These are phyloP conservation scores for Zaprionus africanus DNA, from an alignment of 1,140 invertebrate species.

Conservation along the genomic window DNA sequence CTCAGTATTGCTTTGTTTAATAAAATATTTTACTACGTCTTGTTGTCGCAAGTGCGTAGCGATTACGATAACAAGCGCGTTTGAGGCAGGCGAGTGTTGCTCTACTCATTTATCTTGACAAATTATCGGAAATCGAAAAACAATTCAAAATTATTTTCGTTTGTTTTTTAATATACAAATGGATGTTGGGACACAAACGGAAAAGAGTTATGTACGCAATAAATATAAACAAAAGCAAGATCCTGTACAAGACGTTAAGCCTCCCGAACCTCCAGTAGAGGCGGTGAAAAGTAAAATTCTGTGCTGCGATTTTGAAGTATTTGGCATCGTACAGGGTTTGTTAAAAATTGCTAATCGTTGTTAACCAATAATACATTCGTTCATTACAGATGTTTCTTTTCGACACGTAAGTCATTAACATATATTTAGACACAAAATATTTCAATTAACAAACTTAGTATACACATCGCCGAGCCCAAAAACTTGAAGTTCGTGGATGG, in stretches of 20 bases:
- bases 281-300: conserved; percentile 7
- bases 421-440: background rate
- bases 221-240: background rate
- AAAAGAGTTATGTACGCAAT: background rate
- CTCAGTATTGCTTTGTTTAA: conserved; percentile 37
- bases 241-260: no score
- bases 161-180: background rate
- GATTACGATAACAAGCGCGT: conserved; percentile 18
- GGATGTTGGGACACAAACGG: conserved; percentile 24
- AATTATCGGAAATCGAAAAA: background rate
- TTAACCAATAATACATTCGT: background rate
- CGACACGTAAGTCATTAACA: conserved; percentile 52
- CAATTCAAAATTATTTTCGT: conserved; percentile 18
- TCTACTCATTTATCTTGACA: conserved; percentile 8
- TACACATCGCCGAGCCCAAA: conserved; percentile 62
- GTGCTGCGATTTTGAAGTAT: conserved; percentile 64
- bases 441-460: conserved; percentile 42
- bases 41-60: conserved; percentile 23
- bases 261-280: background rate
- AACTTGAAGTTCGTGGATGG: conserved; percentile 58
- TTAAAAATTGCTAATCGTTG: background rate
- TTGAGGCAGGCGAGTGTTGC: conserved; percentile 26
- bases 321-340: conserved; percentile 71
- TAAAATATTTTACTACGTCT: conserved; percentile 21
- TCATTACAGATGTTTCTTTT: conserved; percentile 61